phyloP scores from a whole-genome alignment of 2,113 vertebrate genomes.

The Cyanoderma ruficeps region DNA sequence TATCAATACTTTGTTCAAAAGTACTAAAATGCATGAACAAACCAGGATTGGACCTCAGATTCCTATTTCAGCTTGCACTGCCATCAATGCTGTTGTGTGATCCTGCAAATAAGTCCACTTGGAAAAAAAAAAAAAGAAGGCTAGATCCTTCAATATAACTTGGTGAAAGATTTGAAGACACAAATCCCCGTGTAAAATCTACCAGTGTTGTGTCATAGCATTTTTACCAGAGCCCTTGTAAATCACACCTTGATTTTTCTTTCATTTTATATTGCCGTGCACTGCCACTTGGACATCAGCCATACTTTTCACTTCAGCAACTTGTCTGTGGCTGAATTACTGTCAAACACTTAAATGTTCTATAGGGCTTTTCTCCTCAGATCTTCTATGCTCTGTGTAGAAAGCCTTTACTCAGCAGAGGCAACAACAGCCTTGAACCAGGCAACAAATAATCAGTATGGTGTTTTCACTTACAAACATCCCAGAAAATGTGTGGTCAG shows the following conservation, averaged over 20 bases:
- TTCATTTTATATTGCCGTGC: neutral
- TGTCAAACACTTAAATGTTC: neutral
- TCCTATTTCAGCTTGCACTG: neutral
- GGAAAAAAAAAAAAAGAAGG: neutral
- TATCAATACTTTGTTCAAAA: neutral
- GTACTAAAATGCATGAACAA: neutral
- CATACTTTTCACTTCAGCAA: conserved; percentile 31
- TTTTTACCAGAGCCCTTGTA: neutral
- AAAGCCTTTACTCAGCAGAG: neutral
- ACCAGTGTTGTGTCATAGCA: neutral
- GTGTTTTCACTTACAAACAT: neutral
- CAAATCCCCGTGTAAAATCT: neutral
- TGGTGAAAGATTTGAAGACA: neutral
- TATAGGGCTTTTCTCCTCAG: neutral
- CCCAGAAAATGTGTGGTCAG: neutral
- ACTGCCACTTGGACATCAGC: neutral
- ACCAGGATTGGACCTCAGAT: neutral
- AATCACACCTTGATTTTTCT: conserved; percentile 6
- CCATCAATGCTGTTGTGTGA: neutral
- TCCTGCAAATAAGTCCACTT: neutral
- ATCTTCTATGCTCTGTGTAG: neutral
- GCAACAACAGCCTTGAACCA: neutral
- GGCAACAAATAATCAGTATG: neutral
- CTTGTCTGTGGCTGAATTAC: conserved; percentile 2
- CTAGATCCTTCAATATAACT: neutral